These are phyloP conservation scores for Euspilapteryx auroguttella DNA, from an alignment of 2,888 invertebrate genomes.

Conservation along the genomic window DNA sequence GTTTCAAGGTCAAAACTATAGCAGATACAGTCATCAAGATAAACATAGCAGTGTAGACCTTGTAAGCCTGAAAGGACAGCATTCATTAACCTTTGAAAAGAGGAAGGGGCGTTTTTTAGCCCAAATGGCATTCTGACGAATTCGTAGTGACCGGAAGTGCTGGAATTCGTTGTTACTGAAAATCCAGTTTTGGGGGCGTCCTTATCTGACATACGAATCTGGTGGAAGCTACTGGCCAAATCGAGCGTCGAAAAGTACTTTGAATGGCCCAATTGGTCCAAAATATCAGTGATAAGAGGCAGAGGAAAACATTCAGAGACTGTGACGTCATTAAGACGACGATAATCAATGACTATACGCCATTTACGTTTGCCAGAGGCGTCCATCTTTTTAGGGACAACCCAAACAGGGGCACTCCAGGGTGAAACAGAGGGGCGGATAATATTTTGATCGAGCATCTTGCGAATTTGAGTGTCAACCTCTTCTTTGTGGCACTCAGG, in stretches of 20 bases:
- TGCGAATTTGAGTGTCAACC: constrained; percentile 7
- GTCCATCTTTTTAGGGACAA: constrained; percentile 10
- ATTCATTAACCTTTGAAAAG: constrained; percentile 1
- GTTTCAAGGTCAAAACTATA: neutral
- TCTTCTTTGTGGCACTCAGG: constrained; percentile 10
- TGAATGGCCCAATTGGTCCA: constrained; percentile 5
- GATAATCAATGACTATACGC: constrained; percentile 8
- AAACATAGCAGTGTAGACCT: constrained; percentile 1
- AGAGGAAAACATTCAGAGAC: constrained; percentile 5
- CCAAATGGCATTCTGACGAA: constrained; percentile 1
- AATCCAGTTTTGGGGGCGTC: constrained; percentile 1
- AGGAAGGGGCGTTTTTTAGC: constrained; percentile 1
- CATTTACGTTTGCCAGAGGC: constrained; percentile 9
- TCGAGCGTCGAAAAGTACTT: constrained; percentile 2
- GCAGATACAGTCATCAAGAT: constrained; percentile 1
- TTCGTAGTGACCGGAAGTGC: neutral
- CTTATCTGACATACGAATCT: neutral
- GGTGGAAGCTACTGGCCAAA: neutral
- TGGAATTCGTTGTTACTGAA: neutral
- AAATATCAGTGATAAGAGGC: constrained; percentile 7
- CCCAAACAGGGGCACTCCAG: constrained; percentile 9
- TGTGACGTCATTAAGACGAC: constrained; percentile 9
- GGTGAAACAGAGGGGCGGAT: constrained; percentile 8
- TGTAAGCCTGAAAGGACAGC: neutral
- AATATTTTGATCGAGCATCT: constrained; percentile 6